phyloP scores from a whole-genome alignment of 2,113 vertebrate genomes.

The Alouatta palliata region DNA sequence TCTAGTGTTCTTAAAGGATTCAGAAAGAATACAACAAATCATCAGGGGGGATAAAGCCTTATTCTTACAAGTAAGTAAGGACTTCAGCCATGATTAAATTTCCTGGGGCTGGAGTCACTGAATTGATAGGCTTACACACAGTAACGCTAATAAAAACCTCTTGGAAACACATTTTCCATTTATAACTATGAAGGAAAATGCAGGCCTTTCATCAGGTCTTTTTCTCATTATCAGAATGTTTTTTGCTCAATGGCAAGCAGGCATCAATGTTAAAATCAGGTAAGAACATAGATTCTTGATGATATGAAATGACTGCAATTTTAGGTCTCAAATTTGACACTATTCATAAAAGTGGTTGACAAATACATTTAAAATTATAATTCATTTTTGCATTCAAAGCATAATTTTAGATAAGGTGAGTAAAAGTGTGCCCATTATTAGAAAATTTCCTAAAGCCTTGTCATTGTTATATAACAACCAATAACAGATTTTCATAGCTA shows the following conservation, averaged over 20 bases:
- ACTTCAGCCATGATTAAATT: not conserved
- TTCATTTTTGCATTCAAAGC: constrained; percentile 11
- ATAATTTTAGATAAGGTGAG: not conserved
- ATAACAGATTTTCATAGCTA: not conserved
- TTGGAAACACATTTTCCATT: not conserved
- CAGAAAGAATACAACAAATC: not conserved
- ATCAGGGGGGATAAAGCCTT: not conserved
- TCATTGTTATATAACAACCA: not conserved
- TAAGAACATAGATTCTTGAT: not conserved
- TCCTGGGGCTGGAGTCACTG: not conserved
- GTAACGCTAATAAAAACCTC: not conserved
- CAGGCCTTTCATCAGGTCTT: not conserved
- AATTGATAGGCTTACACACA: not conserved
- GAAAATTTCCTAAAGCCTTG: not conserved
- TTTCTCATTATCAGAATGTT: not conserved
- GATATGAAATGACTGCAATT: not conserved
- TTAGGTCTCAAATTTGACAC: not conserved
- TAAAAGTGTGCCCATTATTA: not conserved
- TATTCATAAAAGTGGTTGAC: not conserved
- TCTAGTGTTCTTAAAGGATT: not conserved
- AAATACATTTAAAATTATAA: not conserved
- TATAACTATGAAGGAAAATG: not conserved
- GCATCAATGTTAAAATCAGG: not conserved
- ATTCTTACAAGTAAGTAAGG: not conserved
- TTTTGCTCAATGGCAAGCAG: not conserved